phyloP scores from a whole-genome alignment of 2,113 vertebrate species.

The Jaculus jaculus region DNA sequence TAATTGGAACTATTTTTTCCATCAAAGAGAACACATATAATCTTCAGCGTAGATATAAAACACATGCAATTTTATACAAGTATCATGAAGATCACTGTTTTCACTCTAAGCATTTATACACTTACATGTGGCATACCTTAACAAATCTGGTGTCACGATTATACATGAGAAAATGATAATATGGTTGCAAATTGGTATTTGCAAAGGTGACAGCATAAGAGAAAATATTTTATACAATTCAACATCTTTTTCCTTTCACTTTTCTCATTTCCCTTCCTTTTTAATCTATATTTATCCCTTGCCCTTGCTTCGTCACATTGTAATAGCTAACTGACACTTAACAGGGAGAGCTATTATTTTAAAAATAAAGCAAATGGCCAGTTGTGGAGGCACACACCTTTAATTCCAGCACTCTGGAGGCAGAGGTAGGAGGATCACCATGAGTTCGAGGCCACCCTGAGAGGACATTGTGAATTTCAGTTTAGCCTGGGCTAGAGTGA shows the following conservation, averaged over 20 bases:
- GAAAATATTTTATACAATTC: neutral
- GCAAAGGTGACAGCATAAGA: neutral
- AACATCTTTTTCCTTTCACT: neutral
- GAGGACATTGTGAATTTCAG: too few relatives aligned
- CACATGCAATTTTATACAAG: neutral
- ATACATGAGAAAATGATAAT: neutral
- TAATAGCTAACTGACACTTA: neutral
- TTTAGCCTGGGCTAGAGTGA: too few relatives aligned
- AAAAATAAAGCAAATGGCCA: neutral
- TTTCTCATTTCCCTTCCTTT: neutral
- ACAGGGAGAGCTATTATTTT: neutral
- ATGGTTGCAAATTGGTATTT: neutral
- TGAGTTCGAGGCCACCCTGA: too few relatives aligned
- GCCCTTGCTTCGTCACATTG: neutral
- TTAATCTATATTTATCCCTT: neutral
- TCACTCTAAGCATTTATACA: neutral
- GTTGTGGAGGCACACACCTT: too few relatives aligned
- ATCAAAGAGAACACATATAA: neutral
- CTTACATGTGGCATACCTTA: neutral
- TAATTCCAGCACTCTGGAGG: too few relatives aligned
- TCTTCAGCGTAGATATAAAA: neutral
- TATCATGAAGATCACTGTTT: neutral
- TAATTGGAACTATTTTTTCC: too few relatives aligned
- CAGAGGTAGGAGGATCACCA: too few relatives aligned
- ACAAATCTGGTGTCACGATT: neutral